phyloP scores from a whole-genome alignment of 92 coral and sea anemone species.

The Virgularia gustaviana region DNA sequence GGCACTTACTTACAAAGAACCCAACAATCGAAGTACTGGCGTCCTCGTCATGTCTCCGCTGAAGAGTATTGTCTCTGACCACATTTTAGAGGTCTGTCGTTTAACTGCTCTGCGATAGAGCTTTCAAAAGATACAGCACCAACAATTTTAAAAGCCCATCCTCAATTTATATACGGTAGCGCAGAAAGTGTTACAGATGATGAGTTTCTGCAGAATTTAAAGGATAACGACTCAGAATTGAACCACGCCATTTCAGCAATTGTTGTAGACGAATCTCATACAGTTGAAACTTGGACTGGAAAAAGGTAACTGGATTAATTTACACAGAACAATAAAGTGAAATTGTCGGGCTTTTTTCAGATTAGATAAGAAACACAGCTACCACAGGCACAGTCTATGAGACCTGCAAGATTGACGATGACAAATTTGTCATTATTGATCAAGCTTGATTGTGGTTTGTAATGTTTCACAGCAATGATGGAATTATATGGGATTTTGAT shows the following conservation, averaged over 20 bases:
- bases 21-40: not conserved
- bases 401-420: too few relatives aligned
- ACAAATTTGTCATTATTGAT: too few relatives aligned
- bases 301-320: too few relatives aligned
- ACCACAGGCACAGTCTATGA: too few relatives aligned
- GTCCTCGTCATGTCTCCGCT: not conserved
- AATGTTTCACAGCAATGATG: too few relatives aligned
- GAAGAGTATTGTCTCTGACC: not conserved
- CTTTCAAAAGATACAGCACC: conserved; percentile 6
- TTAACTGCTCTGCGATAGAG: conserved; percentile 1
- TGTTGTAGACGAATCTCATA: conserved; percentile 38
- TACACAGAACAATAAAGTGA: too few relatives aligned
- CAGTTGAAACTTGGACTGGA: conserved; percentile 43
- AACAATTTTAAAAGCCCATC: not conserved
- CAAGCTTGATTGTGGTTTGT: too few relatives aligned
- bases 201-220: not conserved
- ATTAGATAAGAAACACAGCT: too few relatives aligned
- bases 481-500: too few relatives aligned
- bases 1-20: conserved; percentile 7
- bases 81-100: conserved; percentile 8
- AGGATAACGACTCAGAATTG: not conserved
- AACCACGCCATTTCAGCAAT: conserved; percentile 23
- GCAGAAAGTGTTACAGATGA: not conserved
- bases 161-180: conserved; percentile 11
- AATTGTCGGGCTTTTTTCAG: too few relatives aligned